Evolutionary conservation across 1,140 invertebrate species (phyloP), one percentile per base, ranked within the genome.

Genomic region (Globodera rostochiensis): DNA sequence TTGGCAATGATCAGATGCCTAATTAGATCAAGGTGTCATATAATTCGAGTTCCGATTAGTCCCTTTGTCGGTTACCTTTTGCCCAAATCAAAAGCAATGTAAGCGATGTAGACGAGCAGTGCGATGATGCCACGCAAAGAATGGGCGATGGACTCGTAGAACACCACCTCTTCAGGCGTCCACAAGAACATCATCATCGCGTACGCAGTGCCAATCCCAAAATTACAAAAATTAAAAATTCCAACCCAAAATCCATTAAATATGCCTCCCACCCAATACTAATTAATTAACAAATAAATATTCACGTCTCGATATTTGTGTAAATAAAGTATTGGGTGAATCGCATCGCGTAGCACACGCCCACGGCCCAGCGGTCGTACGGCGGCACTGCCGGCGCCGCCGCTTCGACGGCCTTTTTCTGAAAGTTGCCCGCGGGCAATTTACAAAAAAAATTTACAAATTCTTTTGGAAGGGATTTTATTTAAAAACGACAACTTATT

Each of bases 181-280:
- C 84, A 84, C 2, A 73, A 53, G 69, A 84, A 84, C 84, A 84
- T 84, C 66, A 85, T 84, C 83, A 84, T 84, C n/a, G 83, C 83
- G 46, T 80, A 82, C 5, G 80, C 70, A 15, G 79, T 45, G 13
- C 78, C 84, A 53, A 84, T 84, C 36, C 83, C 83, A 47, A 21
- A 82, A 60, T 25, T 47, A 21, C 83, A 21, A 19, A 82, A 53
- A 53, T 4, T 15, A 46, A 81, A 19, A 50, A 79, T 45, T 73
- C 4, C n/a, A 7, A 36, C 1, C 36, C 45, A 80, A 80, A 81
- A 81, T 21, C 15, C 71, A 36, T 36, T 36, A 36, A 36, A 36
- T 36, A 36, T 1, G 2, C 36, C 36, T 3, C 36, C 36, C 36
- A 36, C 2, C 2, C n/a, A n/a, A n/a, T 36, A 36, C 36, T 36